Base-by-base conservation (phyloP, 2,113 vertebrate genomes). In the Platichthys stellatus region DNA sequence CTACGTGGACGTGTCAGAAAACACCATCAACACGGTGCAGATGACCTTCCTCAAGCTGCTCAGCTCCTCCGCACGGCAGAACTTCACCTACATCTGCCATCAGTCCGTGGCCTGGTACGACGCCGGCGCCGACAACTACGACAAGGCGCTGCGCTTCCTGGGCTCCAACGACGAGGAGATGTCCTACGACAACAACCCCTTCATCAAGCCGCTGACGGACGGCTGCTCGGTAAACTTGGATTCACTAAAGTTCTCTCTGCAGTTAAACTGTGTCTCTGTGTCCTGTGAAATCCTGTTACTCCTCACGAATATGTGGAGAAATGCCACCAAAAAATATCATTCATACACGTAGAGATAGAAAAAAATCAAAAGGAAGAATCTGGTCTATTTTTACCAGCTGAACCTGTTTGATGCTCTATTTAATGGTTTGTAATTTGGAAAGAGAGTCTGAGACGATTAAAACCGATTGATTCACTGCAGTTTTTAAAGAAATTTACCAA, bases 21-120 rank as follows among this genome's bases (percentile, higher is more conserved):
- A 93, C 91, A 92, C 93, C 54, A 97, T 99, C 89, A 97, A 93
- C 83, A 92, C 94, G 43, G 97, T 99, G 71, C 98, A 99, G 93
- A 98, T 99, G 97, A 99, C 97, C 75, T 99, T 99, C 95, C 94
- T 99, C 86, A 98, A 96, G 92, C 95, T 99, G 86, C 95, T 99
- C 80, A 99, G 97, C 84, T 96, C 97, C 47, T 96, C 97, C 11
- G 98, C 97, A 9, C 92, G 96, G 65, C 97, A 99, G 87, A 99
- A 99, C 92, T 98, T 99, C 92, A 98, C 97, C 76, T 99, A 99
- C 86, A 94, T 95, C 80, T 99, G 98, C 87, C 97, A 99, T 84
- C 97, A 98, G 90, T 99, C 98, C 0, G 94, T 93, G 51, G 97
- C 97, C 79, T 99, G 98, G 98, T 96, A 97, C 7, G 97, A 99